phyloP scores from a whole-genome alignment of 1,140 invertebrate species.

The Pissodes strobi region DNA sequence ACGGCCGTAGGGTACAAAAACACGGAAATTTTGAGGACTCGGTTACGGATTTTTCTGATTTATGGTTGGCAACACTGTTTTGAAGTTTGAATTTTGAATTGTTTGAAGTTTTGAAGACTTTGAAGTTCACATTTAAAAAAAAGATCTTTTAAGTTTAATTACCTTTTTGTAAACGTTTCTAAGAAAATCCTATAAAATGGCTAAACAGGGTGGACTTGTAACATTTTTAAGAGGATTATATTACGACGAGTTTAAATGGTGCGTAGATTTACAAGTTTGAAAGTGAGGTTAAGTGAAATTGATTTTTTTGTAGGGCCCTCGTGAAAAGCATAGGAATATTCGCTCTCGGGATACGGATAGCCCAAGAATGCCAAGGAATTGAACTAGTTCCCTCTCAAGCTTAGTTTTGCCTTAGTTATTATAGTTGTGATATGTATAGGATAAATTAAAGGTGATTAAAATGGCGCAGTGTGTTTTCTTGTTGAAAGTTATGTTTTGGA shows the following conservation, averaged over 20 bases:
- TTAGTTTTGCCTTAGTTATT: slow-evolving; percentile 26
- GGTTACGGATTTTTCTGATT: too few species aligned
- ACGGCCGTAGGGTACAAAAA: too few species aligned
- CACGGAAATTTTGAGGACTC: too few species aligned
- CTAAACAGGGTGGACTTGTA: slow-evolving; percentile 44
- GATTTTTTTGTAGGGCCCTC: slow-evolving; percentile 63
- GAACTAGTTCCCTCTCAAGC: slow-evolving; percentile 58
- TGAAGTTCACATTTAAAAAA: too few species aligned
- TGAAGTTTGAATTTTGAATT: too few species aligned
- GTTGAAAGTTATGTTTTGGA: slow-evolving; percentile 22
- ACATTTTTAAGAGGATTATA: slow-evolving; percentile 57
- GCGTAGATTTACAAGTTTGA: slow-evolving; percentile 36
- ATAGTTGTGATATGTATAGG: slow-evolving; percentile 9
- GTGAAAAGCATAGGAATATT: slow-evolving; percentile 72
- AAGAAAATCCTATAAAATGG: too few species aligned
- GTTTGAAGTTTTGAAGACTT: too few species aligned
- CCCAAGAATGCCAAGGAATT: slow-evolving; percentile 68
- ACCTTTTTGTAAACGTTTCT: too few species aligned
- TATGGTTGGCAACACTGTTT: too few species aligned
- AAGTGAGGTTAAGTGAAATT: slow-evolving; percentile 38
- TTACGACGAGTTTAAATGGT: slow-evolving; percentile 63
- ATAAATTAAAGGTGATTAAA: slow-evolving; percentile 33
- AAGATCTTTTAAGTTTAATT: too few species aligned
- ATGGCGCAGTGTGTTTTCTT: slow-evolving; percentile 32
- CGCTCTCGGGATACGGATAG: slow-evolving; percentile 67